These are phyloP conservation scores for Sarcophilus harrisii DNA, from an alignment of 2,797 vertebrate species.

Conservation along the genomic window DNA sequence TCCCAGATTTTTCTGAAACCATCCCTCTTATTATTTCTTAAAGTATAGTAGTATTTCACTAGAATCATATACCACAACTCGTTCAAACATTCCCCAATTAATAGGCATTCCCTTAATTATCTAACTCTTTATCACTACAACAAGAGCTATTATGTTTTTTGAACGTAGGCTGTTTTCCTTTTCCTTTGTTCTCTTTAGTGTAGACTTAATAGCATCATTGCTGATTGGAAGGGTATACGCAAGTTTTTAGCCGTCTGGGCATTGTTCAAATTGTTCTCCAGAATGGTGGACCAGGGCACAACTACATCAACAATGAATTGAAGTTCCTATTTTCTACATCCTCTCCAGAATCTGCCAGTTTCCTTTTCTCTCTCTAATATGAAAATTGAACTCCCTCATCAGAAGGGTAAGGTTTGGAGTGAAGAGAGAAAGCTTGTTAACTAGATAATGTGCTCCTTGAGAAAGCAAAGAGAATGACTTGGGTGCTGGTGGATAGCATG, in stretches of 20 bases:
- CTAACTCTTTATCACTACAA: not conserved
- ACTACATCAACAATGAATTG: not conserved
- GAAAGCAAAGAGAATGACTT: not conserved
- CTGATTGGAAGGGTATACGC: not conserved
- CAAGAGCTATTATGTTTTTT: not conserved
- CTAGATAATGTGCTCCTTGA: not conserved
- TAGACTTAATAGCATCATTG: not conserved
- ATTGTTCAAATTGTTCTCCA: not conserved
- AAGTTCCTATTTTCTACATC: not conserved
- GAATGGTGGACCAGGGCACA: not conserved
- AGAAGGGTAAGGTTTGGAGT: not conserved
- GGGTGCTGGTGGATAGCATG: not conserved
- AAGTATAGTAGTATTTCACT: not conserved
- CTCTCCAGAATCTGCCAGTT: not conserved
- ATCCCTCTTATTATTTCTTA: not conserved
- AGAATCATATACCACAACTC: not conserved
- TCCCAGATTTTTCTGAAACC: not conserved
- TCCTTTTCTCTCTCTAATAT: not conserved
- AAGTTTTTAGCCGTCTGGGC: not conserved
- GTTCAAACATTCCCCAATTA: not conserved
- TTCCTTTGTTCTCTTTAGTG: not conserved
- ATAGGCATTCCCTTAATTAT: not conserved
- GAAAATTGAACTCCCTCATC: not conserved
- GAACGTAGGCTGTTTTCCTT: not conserved
- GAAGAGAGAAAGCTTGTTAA: not conserved